Conservation (phyloP, 1,140 invertebrate species). For the Formica selysi region DNA sequence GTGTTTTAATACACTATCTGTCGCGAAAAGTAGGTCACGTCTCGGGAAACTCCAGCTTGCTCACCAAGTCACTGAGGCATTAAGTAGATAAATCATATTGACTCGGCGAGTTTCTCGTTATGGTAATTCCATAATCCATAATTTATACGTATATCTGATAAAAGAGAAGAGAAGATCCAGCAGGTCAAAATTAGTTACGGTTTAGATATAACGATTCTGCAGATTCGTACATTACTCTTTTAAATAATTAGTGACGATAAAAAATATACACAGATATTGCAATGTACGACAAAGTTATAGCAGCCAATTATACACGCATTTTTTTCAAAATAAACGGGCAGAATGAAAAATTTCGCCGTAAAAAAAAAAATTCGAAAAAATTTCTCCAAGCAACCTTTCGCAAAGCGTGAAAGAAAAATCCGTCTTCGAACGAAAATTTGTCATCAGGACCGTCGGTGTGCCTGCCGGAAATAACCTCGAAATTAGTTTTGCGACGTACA, state of each 20-base stretch:
- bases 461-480: neutral
- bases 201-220: neutral
- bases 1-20: neutral
- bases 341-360: neutral
- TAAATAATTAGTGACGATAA: neutral
- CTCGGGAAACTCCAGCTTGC: neutral
- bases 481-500: slow-evolving; percentile 39
- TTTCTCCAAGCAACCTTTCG: too few relatives aligned
- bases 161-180: neutral
- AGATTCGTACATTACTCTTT: neutral
- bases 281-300: neutral
- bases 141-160: slow-evolving; percentile 32
- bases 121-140: slow-evolving; percentile 40
- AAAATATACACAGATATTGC: neutral
- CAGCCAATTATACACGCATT: neutral
- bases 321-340: neutral
- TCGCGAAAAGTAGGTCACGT: neutral
- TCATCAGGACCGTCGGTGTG: neutral
- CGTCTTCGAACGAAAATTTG: slow-evolving; percentile 25
- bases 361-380: neutral
- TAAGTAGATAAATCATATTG: slow-evolving; percentile 22
- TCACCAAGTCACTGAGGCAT: slow-evolving; percentile 22
- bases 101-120: slow-evolving; percentile 22
- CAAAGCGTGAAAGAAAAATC: neutral
- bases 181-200: neutral